A percentile compares a stretch with the other conserved stretches of the same genome.
phyloP scores from a whole-genome alignment of 2,113 vertebrate genomes.

The Antigone vipio region DNA sequence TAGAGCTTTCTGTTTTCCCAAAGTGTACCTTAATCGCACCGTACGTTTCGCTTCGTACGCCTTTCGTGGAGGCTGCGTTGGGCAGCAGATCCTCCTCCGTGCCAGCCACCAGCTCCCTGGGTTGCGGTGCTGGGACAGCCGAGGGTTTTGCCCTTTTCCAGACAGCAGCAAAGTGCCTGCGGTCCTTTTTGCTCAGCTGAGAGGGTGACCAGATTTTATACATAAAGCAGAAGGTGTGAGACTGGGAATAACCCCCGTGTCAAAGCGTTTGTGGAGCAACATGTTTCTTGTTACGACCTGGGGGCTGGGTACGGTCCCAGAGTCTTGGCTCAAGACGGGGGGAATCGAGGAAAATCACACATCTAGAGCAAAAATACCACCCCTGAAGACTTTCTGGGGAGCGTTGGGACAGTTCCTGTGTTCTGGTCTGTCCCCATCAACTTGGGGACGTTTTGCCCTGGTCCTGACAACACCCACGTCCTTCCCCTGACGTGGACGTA shows the following conservation, averaged over 20 bases:
- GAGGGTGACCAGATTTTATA: neutral
- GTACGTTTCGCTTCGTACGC: neutral
- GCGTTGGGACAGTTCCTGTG: neutral
- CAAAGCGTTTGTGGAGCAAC: neutral
- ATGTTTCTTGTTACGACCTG: neutral
- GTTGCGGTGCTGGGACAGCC: neutral
- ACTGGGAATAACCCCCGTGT: neutral
- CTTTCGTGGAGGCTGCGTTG: neutral
- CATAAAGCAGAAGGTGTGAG: neutral
- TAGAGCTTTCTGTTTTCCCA: neutral
- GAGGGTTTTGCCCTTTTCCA: neutral
- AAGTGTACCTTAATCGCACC: neutral
- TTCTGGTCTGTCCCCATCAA: neutral
- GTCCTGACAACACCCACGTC: neutral
- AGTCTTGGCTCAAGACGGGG: neutral
- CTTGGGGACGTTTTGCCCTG: neutral
- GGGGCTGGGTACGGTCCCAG: neutral
- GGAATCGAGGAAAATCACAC: neutral
- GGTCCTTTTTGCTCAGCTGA: neutral
- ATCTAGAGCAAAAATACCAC: neutral
- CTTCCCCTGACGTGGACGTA: neutral
- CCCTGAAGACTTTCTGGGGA: no score
- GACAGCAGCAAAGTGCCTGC: neutral
- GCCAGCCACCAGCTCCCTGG: neutral
- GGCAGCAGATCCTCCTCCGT: neutral